These are phyloP conservation scores for Pogonus chalceus DNA, from an alignment of 1,140 invertebrate genomes.

Conservation along the genomic window DNA sequence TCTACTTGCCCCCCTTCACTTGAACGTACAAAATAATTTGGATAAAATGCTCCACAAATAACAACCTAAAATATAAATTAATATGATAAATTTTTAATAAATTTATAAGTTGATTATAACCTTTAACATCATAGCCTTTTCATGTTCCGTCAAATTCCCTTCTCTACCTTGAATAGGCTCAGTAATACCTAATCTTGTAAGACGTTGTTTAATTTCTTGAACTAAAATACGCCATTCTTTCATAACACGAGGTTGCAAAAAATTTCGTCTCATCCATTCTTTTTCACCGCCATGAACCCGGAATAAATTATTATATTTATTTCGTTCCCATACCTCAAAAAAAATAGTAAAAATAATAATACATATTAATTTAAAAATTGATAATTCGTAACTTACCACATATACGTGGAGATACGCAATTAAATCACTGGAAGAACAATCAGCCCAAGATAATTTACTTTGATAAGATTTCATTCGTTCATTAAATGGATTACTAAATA, in stretches of 20 bases:
- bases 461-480: conserved; percentile 62
- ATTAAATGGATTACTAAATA: conserved; percentile 68
- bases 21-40: conserved; percentile 70
- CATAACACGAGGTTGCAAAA: conserved; percentile 61
- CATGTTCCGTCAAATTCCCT: conserved; percentile 36
- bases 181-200: conserved; percentile 45
- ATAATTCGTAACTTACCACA: conserved; percentile 40
- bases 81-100: conserved; percentile 8
- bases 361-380: conserved; percentile 7
- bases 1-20: conserved; percentile 36
- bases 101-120: conserved; percentile 27
- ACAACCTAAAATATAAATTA: conserved; percentile 43
- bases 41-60: conserved; percentile 80
- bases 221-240: conserved; percentile 63
- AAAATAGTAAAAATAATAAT: not conserved
- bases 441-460: conserved; percentile 70
- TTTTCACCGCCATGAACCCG: conserved; percentile 37
- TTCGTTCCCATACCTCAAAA: conserved; percentile 28
- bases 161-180: conserved; percentile 27
- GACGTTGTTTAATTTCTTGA: conserved; percentile 53
- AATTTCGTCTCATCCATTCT: conserved; percentile 61
- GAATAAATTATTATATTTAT: conserved; percentile 23
- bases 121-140: conserved; percentile 52
- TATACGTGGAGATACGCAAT: conserved; percentile 75
- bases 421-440: conserved; percentile 74